phyloP scores from a whole-genome alignment of 1,140 invertebrate genomes.

The Macrocentrus cingulum region DNA sequence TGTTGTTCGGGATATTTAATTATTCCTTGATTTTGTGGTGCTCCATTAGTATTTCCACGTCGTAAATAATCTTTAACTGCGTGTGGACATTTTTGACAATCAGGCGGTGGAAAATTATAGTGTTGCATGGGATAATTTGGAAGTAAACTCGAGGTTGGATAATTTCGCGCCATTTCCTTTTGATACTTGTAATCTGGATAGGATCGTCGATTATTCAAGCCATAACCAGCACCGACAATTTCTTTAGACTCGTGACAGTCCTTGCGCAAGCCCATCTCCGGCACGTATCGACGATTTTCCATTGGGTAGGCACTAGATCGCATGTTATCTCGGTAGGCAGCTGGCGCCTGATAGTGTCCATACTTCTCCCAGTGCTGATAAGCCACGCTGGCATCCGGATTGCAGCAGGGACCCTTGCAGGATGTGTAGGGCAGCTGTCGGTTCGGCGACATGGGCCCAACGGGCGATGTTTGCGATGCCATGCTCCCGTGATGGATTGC shows the following conservation, averaged over 20 bases:
- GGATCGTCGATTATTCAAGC: constrained; percentile 42
- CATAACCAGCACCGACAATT: constrained; percentile 27
- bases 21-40: constrained; percentile 37
- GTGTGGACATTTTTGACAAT: constrained; percentile 52
- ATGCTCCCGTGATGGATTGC: constrained; percentile 30
- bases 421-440: constrained; percentile 40
- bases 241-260: constrained; percentile 43
- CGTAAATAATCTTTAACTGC: constrained; percentile 42
- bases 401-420: constrained; percentile 52
- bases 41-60: constrained; percentile 17
- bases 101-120: constrained; percentile 42
- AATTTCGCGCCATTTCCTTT: constrained; percentile 45
- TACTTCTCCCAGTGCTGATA: constrained; percentile 52
- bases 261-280: constrained; percentile 44
- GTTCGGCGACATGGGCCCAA: constrained; percentile 31
- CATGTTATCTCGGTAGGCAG: constrained; percentile 45
- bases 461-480: constrained; percentile 29
- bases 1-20: constrained; percentile 47
- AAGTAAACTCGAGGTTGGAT: constrained; percentile 36
- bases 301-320: constrained; percentile 33
- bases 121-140: constrained; percentile 48
- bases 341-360: constrained; percentile 40
- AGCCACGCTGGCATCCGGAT: constrained; percentile 40
- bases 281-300: constrained; percentile 41
- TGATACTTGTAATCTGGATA: constrained; percentile 47